phyloP scores from a whole-genome alignment of 2,888 invertebrate genomes.

The Muscina levida region DNA sequence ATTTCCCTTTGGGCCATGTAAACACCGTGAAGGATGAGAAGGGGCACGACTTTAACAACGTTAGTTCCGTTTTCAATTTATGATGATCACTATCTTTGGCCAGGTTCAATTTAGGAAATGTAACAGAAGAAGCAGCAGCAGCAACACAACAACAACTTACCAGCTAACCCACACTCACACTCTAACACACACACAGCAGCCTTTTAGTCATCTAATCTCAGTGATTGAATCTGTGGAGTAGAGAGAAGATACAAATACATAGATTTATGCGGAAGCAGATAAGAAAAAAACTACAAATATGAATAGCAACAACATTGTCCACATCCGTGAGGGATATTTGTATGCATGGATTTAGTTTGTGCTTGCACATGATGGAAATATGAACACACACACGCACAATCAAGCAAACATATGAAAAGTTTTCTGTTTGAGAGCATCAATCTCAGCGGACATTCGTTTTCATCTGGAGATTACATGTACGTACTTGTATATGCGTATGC shows the following conservation, averaged over 20 bases:
- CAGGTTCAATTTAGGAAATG: too few species aligned
- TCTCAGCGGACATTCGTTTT: constrained; percentile 26
- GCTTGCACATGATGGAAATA: constrained; percentile 12
- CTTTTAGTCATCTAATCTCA: constrained; percentile 13
- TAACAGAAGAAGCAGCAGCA: too few species aligned
- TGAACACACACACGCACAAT: background rate
- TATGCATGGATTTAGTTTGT: constrained; percentile 26
- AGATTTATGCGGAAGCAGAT: background rate
- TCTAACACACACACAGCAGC: background rate
- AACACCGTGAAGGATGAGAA: background rate
- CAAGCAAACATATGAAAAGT: too few species aligned
- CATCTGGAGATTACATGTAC: constrained; percentile 26
- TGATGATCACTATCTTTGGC: too few species aligned
- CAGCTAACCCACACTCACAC: too few species aligned
- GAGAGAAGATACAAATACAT: background rate
- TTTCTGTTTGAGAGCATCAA: background rate
- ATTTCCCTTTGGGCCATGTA: background rate
- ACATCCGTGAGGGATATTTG: background rate
- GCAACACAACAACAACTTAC: background rate
- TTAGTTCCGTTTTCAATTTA: background rate
- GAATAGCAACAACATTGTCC: constrained; percentile 14
- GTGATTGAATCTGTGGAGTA: background rate
- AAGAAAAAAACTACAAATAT: constrained; percentile 7
- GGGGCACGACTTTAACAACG: background rate
- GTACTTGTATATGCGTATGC: background rate